A percentile compares a stretch with the other conserved stretches of the same genome.
phyloP scores from a whole-genome alignment of 2,113 vertebrate species.

The Pheucticus melanocephalus region DNA sequence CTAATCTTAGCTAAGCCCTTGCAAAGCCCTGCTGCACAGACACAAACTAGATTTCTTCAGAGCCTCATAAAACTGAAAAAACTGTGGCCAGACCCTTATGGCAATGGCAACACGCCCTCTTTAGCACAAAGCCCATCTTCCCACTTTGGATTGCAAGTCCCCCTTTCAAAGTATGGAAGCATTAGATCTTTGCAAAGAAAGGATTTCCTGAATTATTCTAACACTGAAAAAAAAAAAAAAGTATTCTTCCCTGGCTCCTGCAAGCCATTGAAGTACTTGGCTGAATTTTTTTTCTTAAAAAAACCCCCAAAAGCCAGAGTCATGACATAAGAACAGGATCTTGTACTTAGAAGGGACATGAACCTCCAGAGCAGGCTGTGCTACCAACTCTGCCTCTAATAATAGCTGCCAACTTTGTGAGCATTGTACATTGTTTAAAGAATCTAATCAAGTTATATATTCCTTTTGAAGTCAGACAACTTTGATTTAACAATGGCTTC shows the following conservation, averaged over 20 bases:
- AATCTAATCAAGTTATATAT: conserved; percentile 8
- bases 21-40: background rate
- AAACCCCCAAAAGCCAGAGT: background rate
- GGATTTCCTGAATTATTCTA: conserved; percentile 51
- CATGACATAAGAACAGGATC: conserved; percentile 1
- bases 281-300: background rate
- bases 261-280: background rate
- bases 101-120: background rate
- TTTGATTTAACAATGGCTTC: conserved; percentile 52
- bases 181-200: conserved; percentile 18
- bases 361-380: background rate
- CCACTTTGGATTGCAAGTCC: background rate
- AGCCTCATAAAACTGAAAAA: background rate
- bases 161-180: background rate
- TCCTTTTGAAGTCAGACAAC: conserved; percentile 49
- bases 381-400: conserved; percentile 19
- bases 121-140: background rate
- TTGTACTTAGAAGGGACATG: background rate
- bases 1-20: conserved; percentile 17
- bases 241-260: background rate
- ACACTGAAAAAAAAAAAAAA: background rate
- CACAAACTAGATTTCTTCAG: background rate
- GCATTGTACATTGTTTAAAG: conserved; percentile 4
- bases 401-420: conserved; percentile 14
- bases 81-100: background rate